Conservation (phyloP, 2,797 vertebrate genomes). For the Sparidentex hasta region DNA sequence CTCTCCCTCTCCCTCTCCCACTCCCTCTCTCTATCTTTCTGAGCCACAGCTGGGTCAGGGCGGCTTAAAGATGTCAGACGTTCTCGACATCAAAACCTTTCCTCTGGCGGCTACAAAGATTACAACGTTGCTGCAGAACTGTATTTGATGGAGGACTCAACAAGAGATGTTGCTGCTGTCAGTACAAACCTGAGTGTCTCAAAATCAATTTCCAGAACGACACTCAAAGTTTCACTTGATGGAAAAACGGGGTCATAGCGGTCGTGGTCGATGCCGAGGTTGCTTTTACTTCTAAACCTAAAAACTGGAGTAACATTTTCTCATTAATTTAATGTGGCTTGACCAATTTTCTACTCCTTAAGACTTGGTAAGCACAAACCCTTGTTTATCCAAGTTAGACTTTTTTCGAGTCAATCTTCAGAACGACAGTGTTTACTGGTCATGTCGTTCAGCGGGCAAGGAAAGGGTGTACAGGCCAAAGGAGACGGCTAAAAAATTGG, state of each 20-base stretch:
- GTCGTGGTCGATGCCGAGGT: not conserved
- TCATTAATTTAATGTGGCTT: conserved; percentile 1
- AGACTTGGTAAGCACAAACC: not conserved
- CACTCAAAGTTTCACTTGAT: not conserved
- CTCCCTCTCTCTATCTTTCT: not conserved
- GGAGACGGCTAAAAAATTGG: too few species aligned
- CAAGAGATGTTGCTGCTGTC: conserved; percentile 21
- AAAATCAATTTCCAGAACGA: not conserved
- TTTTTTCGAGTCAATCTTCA: not conserved
- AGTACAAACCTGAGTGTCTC: conserved; percentile 6
- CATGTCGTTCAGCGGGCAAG: not conserved
- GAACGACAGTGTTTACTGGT: not conserved
- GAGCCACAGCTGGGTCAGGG: conserved; percentile 25
- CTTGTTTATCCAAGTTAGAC: too few species aligned
- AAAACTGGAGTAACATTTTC: not conserved
- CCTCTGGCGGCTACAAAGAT: conserved; percentile 21
- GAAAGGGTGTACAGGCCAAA: not conserved
- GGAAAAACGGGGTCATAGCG: not conserved
- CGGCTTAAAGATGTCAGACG: conserved; percentile 39
- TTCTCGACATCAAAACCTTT: conserved; percentile 29
- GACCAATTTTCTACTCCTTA: not conserved
- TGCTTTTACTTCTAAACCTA: not conserved
- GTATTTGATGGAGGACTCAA: conserved; percentile 25
- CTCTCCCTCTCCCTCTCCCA: conserved; percentile 15
- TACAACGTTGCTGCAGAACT: conserved; percentile 15